Evolutionary conservation across 2,113 vertebrate genomes (phyloP).

Genomic region (Mobula birostris): DNA sequence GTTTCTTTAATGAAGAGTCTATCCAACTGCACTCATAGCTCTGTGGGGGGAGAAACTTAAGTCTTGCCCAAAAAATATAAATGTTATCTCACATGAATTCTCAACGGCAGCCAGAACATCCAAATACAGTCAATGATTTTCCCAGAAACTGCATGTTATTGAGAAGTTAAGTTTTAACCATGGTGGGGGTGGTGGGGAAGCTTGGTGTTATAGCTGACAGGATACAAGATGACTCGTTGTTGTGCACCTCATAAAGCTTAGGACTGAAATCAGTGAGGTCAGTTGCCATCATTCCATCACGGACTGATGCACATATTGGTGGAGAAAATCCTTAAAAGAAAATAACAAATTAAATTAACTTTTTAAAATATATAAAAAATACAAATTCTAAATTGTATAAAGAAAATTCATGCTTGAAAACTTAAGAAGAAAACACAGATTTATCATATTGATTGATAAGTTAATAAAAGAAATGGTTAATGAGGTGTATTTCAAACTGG

Average conservation of each 20-base stretch:
- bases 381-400: too few species aligned
- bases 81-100: conserved; percentile 11
- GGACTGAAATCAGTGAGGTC: neutral
- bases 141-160: neutral
- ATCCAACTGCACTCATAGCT: neutral
- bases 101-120: neutral
- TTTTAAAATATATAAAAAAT: neutral
- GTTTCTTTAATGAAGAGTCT: neutral
- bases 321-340: neutral
- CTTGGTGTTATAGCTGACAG: neutral
- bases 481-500: neutral
- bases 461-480: neutral
- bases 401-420: too few species aligned
- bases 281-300: neutral
- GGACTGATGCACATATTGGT: neutral
- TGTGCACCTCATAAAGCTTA: neutral
- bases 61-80: neutral
- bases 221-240: neutral
- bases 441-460: neutral
- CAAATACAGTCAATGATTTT: neutral
- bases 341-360: conserved; percentile 6
- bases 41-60: neutral
- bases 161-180: neutral
- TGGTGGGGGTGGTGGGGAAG: neutral
- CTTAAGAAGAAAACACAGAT: neutral